Percentiles rank a stretch among this genome's conserved stretches.
Conservation (phyloP, 1,140 invertebrate species). For the Drosophila busckii region DNA sequence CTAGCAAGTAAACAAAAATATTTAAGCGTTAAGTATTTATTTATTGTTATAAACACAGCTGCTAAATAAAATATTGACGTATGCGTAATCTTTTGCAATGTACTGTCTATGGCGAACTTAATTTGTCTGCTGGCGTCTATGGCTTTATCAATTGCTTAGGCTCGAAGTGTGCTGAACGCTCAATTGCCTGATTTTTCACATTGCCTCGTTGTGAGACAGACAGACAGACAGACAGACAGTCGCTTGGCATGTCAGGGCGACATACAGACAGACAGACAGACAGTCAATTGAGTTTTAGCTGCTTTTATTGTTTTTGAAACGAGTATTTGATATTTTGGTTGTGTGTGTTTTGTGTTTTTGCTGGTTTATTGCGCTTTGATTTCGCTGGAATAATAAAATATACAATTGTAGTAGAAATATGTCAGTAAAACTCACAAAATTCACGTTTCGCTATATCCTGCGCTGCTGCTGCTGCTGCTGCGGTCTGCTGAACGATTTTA, state of each 20-base stretch:
- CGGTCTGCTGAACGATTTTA: slow-evolving; percentile 38
- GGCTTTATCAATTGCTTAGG: slow-evolving; percentile 43
- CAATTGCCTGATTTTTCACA: slow-evolving; percentile 42
- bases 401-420: slow-evolving; percentile 74
- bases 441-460: slow-evolving; percentile 67
- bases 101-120: slow-evolving; percentile 42
- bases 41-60: too few species aligned
- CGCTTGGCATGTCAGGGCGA: not conserved
- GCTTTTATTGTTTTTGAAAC: slow-evolving; percentile 23
- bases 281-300: slow-evolving; percentile 1
- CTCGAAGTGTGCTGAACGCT: slow-evolving; percentile 32
- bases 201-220: slow-evolving; percentile 22
- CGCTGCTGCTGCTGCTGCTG: too few species aligned
- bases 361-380: too few species aligned
- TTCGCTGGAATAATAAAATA: slow-evolving; percentile 66
- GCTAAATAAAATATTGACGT: too few species aligned
- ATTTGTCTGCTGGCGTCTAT: slow-evolving; percentile 48
- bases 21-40: too few species aligned
- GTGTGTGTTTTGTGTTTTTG: slow-evolving; percentile 29
- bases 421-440: slow-evolving; percentile 71
- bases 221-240: slow-evolving; percentile 9
- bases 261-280: slow-evolving; percentile 12
- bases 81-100: too few species aligned
- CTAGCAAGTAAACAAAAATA: too few species aligned
- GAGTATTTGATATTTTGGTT: slow-evolving; percentile 9